A percentile compares a stretch with the other conserved stretches of the same genome.
phyloP scores from a whole-genome alignment of 2,888 invertebrate species.

The Notocelia uddmanniana region DNA sequence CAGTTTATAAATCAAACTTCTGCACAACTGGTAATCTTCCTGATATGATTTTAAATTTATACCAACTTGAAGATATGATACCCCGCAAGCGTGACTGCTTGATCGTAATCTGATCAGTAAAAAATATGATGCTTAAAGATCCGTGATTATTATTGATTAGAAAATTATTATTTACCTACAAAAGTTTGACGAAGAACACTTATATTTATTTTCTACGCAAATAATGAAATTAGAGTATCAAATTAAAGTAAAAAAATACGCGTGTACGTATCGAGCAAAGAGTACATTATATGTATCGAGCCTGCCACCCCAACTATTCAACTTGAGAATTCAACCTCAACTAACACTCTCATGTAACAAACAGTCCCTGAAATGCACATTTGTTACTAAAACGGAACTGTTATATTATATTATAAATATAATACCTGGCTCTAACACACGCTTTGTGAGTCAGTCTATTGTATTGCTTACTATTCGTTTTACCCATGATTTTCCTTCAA shows the following conservation, averaged over 20 bases:
- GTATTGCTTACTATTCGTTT: slow-evolving; percentile 4
- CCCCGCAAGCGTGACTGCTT: background rate
- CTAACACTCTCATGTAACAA: no score
- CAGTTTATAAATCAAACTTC: slow-evolving; percentile 30
- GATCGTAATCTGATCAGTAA: slow-evolving; percentile 12
- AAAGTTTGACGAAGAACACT: background rate
- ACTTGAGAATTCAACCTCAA: no score
- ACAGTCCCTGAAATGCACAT: no score
- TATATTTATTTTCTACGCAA: no score
- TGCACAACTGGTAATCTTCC: slow-evolving; percentile 25
- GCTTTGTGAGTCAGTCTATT: background rate
- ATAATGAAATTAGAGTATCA: background rate
- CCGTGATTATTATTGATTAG: background rate
- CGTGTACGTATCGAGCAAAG: no score
- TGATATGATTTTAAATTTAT: slow-evolving; percentile 24
- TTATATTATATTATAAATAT: no score
- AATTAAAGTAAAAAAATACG: background rate
- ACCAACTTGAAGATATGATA: slow-evolving; percentile 18
- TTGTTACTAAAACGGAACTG: background rate
- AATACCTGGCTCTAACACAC: background rate
- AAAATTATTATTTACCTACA: background rate
- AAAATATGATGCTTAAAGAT: slow-evolving; percentile 12
- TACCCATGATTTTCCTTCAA: slow-evolving; percentile 9
- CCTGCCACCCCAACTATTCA: no score
- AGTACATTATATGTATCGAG: no score